Conservation (phyloP, 1,140 invertebrate genomes). For the Drosophila equinoxialis region DNA sequence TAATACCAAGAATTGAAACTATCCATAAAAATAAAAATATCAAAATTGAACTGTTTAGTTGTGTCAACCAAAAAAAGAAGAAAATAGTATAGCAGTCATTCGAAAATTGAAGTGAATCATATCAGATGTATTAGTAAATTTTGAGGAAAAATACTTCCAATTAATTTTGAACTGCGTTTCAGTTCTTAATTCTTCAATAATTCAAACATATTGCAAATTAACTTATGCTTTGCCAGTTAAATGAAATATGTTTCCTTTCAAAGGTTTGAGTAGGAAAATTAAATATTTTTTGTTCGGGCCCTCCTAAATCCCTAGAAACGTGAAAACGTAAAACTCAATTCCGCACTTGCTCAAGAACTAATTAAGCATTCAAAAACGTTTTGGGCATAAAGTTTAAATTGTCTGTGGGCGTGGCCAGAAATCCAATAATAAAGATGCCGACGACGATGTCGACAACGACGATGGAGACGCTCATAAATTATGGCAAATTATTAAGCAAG, state of each 20-base stretch:
- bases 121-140: too few species aligned
- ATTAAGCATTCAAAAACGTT: conserved; percentile 78
- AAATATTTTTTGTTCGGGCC: conserved; percentile 38
- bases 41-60: too few species aligned
- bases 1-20: too few species aligned
- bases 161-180: too few species aligned
- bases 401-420: conserved; percentile 48
- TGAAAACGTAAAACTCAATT: conserved; percentile 18
- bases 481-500: conserved; percentile 71
- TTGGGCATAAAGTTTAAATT: conserved; percentile 71
- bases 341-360: conserved; percentile 48
- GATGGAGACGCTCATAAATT: conserved; percentile 55
- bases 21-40: too few species aligned
- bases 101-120: too few species aligned
- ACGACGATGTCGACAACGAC: conserved; percentile 20
- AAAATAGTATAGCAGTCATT: too few species aligned
- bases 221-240: conserved; percentile 44
- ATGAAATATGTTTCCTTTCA: conserved; percentile 44
- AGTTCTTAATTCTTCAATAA: too few species aligned
- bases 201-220: conserved; percentile 18
- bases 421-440: conserved; percentile 69
- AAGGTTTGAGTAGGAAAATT: conserved; percentile 50
- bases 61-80: too few species aligned
- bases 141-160: too few species aligned
- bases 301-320: conserved; percentile 12